Percentiles rank a stretch among this genome's conserved stretches.
Evolutionary conservation across 2,113 vertebrate species (phyloP).

Genomic region (Galbula dea): DNA sequence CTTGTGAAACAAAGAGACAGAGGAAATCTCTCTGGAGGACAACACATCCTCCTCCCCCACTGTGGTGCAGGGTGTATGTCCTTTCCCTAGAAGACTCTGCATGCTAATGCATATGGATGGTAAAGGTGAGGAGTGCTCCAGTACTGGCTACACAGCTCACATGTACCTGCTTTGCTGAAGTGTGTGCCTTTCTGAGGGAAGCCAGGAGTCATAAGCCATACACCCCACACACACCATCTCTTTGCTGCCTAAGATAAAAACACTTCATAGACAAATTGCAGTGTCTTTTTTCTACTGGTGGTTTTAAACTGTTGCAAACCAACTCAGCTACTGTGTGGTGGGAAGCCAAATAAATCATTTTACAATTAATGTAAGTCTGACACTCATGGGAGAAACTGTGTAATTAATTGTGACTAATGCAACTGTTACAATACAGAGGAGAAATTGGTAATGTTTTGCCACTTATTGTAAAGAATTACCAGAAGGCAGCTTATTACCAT

Average conservation of each 20-base stretch:
- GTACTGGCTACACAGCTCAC: not conserved
- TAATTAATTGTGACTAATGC: conserved; percentile 36
- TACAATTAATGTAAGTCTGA: not conserved
- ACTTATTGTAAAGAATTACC: conserved; percentile 23
- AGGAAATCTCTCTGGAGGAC: not conserved
- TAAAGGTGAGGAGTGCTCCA: not conserved
- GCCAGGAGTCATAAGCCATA: accelerated
- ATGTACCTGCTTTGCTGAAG: accelerated
- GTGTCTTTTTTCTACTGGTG: not conserved
- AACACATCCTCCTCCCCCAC: accelerated
- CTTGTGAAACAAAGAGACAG: not conserved
- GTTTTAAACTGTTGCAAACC: not conserved
- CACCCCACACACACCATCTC: not conserved
- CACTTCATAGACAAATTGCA: not conserved
- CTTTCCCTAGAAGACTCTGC: not conserved
- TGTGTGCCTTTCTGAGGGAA: not conserved
- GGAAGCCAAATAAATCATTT: conserved; percentile 17
- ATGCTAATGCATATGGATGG: not conserved
- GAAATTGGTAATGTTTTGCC: conserved; percentile 33
- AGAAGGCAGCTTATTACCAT: conserved; percentile 23
- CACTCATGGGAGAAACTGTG: not conserved
- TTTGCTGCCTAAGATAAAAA: not conserved
- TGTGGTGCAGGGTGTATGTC: not conserved
- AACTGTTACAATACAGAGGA: conserved; percentile 18
- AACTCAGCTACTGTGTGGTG: not conserved